Evolutionary conservation across 2,888 invertebrate species (phyloP), one percentile per base, ranked within the genome.

Genomic region (Chrysopilus asiliformis): DNA sequence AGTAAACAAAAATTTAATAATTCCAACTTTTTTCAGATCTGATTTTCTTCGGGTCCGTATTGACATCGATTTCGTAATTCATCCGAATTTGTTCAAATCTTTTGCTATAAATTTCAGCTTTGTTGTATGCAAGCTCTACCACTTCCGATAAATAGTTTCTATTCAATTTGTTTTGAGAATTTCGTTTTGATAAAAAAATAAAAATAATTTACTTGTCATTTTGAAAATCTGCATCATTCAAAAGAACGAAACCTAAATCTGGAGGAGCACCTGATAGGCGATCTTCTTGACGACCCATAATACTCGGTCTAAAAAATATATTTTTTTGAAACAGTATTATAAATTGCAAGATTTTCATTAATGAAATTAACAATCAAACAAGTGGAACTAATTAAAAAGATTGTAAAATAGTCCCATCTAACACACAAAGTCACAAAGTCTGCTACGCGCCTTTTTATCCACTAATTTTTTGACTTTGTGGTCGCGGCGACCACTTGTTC

Each of bases 201-300:
- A n/a, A n/a, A n/a, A n/a, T 19, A 27, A 19, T 19, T 39, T 44
- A 57, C 60, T 56, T 51, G 45, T 60, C 47, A 2, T 34, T 39
- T 34, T 55, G 55, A 38, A 55, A 59, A 3, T 40, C 37, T 2
- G n/a, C 32, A 44, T 89, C 84, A 43, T 75, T 74, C 36, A 73
- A 70, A 53, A 89, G 66, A 34, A 85, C 70, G 47, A 74, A 76
- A 26, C 68, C 65, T 20, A 89, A 61, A 42, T 75, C 73, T 0
- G 87, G 86, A 0, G 85, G 74, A 18, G 70, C 67, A 2, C 82
- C 82, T 37, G 79, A 79, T 1, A 80, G 72, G 55, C 81, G 72
- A 28, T 82, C 79, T 47, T 86, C 82, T 51, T 76, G 72, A 50
- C 83, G 80, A 13, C 79, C 81, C 70, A 87, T 85, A 43, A 90